A percentile compares a stretch with the other conserved stretches of the same genome.
Evolutionary conservation across 1,140 invertebrate species (phyloP).

Genomic region (Pomacea maculata): DNA sequence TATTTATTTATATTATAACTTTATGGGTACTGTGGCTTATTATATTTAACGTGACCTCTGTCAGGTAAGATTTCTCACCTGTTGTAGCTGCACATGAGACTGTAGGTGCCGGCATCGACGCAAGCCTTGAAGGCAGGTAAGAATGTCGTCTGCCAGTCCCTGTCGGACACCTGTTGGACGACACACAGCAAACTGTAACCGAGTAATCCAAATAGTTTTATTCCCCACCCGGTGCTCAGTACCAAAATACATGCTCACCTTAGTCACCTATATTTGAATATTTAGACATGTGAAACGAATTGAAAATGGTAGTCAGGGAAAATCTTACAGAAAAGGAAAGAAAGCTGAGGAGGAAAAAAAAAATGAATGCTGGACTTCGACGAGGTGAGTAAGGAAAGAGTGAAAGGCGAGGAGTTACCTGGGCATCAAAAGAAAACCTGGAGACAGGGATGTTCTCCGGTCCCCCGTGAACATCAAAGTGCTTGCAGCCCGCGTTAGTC

Average conservation of each 20-base stretch:
- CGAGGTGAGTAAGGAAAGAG: no score
- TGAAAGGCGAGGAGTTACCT: constrained; percentile 32
- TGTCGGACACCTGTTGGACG: constrained; percentile 42
- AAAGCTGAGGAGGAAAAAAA: no score
- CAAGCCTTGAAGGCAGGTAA: constrained; percentile 60
- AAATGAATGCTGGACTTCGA: no score
- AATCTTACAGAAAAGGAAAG: no score
- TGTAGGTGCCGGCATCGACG: constrained; percentile 59
- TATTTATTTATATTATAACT: no score
- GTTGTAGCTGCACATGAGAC: constrained; percentile 48
- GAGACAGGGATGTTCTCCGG: constrained; percentile 55
- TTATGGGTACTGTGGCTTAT: no score
- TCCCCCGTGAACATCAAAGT: constrained; percentile 55
- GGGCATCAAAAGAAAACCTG: constrained; percentile 57
- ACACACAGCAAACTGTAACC: not conserved
- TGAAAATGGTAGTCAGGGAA: no score
- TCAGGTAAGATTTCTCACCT: not conserved
- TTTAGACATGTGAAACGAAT: no score
- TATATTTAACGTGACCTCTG: no score
- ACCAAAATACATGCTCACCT: no score
- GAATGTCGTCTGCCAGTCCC: constrained; percentile 59
- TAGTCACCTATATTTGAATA: no score
- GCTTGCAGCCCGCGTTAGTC: constrained; percentile 53
- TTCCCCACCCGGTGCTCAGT: no score
- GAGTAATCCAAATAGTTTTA: not conserved